Conservation (phyloP, 1,140 invertebrate genomes). For the Papilio xuthus region DNA sequence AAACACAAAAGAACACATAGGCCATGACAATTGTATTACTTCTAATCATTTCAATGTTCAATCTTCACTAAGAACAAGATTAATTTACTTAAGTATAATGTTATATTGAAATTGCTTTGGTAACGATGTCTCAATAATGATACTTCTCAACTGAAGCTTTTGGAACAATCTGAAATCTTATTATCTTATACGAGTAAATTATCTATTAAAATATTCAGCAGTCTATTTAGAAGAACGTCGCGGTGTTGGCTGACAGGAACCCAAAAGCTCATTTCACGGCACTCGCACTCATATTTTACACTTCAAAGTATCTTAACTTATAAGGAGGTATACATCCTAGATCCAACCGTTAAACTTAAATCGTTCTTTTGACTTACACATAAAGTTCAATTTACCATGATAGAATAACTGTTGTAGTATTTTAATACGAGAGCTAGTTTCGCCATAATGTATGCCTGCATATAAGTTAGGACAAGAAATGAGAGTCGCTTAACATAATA, state of each 20-base stretch:
- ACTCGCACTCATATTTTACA: slow-evolving; percentile 73
- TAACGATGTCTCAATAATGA: not conserved
- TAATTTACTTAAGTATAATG: not conserved
- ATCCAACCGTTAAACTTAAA: slow-evolving; percentile 51
- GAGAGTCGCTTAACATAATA: slow-evolving; percentile 38
- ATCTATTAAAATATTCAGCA: slow-evolving; percentile 37
- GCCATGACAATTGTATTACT: not conserved
- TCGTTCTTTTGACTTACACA: slow-evolving; percentile 53
- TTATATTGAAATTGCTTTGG: not conserved
- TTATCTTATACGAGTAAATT: slow-evolving; percentile 35
- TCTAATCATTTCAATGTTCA: not conserved
- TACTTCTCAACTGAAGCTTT: slow-evolving; percentile 14
- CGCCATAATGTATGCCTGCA: slow-evolving; percentile 56
- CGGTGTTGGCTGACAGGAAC: slow-evolving; percentile 60
- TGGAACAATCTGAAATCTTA: slow-evolving; percentile 14
- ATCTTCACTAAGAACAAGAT: not conserved
- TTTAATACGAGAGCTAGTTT: slow-evolving; percentile 58
- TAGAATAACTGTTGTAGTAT: slow-evolving; percentile 17
- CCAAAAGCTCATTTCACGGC: slow-evolving; percentile 73
- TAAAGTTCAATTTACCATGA: slow-evolving; percentile 53
- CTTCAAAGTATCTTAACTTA: slow-evolving; percentile 63
- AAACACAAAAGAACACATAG: too few species aligned
- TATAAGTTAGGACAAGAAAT: slow-evolving; percentile 62
- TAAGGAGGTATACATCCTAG: slow-evolving; percentile 48
- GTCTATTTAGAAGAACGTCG: slow-evolving; percentile 57